Evolutionary conservation across 2,888 invertebrate species (phyloP).

Genomic region (Torymus tubicola): DNA sequence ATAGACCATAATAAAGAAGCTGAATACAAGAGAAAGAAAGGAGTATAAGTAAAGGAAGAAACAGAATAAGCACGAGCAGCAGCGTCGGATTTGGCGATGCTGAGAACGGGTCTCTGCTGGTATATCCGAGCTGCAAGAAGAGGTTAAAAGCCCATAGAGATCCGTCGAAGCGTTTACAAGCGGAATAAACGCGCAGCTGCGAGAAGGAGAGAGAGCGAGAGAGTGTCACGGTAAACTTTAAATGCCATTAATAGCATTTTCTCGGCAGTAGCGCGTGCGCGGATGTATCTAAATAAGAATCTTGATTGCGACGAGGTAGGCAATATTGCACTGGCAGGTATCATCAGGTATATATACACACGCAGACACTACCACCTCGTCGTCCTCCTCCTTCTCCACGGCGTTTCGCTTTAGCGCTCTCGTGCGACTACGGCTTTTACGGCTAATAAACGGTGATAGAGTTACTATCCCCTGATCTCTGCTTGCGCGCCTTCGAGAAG

Average conservation of each 20-base stretch:
- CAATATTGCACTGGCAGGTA: constrained; percentile 41
- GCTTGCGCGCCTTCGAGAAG: constrained; percentile 18
- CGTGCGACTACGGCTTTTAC: constrained; percentile 36
- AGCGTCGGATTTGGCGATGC: neutral
- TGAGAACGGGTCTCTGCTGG: neutral
- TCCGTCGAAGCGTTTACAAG: constrained; percentile 33
- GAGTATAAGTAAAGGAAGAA: neutral
- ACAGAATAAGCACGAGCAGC: neutral
- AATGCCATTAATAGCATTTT: constrained; percentile 39
- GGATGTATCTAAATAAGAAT: constrained; percentile 55
- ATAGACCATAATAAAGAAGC: neutral
- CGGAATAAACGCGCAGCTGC: constrained; percentile 3
- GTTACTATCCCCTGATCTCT: constrained; percentile 43
- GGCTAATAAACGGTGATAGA: constrained; percentile 53
- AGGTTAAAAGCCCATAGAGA: constrained; percentile 22
- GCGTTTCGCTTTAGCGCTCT: constrained; percentile 15
- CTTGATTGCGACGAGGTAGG: constrained; percentile 45
- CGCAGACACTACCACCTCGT: too few relatives aligned
- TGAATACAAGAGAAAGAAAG: neutral
- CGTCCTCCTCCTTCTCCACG: neutral
- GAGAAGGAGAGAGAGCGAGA: neutral
- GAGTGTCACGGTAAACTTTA: constrained; percentile 38
- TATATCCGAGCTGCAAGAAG: neutral
- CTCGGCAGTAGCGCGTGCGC: constrained; percentile 3
- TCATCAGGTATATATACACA: constrained; percentile 20